Evolutionary conservation across 1,140 invertebrate genomes (phyloP).

Genomic region (Zaprionus camerounensis): DNA sequence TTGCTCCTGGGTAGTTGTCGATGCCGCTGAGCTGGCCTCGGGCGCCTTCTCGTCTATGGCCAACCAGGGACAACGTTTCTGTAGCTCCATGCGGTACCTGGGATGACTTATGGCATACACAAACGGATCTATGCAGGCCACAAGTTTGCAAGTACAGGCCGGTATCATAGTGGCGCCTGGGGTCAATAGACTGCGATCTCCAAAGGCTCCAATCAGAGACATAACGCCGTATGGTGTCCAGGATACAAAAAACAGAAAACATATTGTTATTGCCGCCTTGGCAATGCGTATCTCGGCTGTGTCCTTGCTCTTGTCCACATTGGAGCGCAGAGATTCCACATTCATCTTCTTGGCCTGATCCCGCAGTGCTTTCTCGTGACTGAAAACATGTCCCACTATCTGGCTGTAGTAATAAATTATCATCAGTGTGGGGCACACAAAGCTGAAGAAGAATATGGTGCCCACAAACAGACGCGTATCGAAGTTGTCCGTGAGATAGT

Average conservation of each 20-base stretch:
- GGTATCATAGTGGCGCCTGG: constrained; percentile 94
- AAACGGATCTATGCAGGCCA: constrained; percentile 94
- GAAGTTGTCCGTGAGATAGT: constrained; percentile 90
- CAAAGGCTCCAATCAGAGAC: constrained; percentile 92
- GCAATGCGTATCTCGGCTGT: constrained; percentile 92
- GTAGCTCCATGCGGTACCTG: constrained; percentile 89
- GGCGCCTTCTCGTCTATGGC: constrained; percentile 86
- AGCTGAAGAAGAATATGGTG: constrained; percentile 91
- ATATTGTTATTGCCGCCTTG: constrained; percentile 93
- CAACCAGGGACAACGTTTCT: constrained; percentile 87
- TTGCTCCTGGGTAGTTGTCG: constrained; percentile 75
- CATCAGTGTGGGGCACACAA: constrained; percentile 90
- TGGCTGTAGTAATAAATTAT: constrained; percentile 93
- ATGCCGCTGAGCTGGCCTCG: constrained; percentile 76
- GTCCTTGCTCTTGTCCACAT: constrained; percentile 87
- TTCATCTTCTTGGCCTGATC: constrained; percentile 96
- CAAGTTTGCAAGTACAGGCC: constrained; percentile 91
- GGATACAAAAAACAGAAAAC: constrained; percentile 91
- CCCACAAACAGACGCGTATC: constrained; percentile 90
- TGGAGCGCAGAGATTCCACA: constrained; percentile 91
- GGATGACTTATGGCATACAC: constrained; percentile 95
- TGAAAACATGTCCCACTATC: constrained; percentile 91
- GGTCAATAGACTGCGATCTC: constrained; percentile 90
- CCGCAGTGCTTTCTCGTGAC: constrained; percentile 93
- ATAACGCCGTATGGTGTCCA: constrained; percentile 92